Percentiles rank a stretch among this genome's conserved stretches.
phyloP scores from a whole-genome alignment of 2,888 invertebrate genomes.

The Microctonus hyperodae region DNA sequence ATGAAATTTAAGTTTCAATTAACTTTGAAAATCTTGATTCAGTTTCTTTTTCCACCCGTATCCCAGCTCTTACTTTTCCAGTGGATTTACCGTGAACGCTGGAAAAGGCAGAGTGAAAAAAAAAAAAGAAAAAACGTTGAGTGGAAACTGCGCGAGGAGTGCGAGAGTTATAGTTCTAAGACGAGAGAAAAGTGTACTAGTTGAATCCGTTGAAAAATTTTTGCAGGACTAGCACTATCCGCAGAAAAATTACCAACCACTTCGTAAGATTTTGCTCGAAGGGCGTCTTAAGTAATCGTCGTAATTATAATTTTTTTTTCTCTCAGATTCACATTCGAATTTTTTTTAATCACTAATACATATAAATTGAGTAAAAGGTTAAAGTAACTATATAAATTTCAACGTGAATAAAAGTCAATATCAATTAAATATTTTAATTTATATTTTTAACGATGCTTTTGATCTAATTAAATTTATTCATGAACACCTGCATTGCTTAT shows the following conservation, averaged over 20 bases:
- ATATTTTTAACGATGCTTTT: no score
- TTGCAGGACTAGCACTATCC: neutral
- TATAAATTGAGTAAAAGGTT: neutral
- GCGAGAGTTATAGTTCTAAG: neutral
- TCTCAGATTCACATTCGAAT: neutral
- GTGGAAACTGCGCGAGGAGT: neutral
- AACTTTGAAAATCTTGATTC: neutral
- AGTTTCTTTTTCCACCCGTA: neutral
- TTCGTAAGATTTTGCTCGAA: neutral
- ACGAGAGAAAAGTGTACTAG: neutral
- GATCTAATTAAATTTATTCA: no score
- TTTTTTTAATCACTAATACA: neutral
- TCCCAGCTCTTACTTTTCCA: neutral
- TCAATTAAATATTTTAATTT: no score
- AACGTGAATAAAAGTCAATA: neutral
- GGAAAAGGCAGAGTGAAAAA: neutral
- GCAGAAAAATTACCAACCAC: neutral
- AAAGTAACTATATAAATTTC: neutral
- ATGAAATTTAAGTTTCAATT: neutral
- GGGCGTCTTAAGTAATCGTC: neutral
- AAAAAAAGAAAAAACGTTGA: neutral
- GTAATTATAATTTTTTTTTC: neutral
- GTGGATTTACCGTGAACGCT: neutral
- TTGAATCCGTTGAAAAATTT: neutral
- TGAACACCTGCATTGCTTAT: neutral